Base-by-base conservation (phyloP, 2,888 invertebrate species). In the Lasioglossum morio region DNA sequence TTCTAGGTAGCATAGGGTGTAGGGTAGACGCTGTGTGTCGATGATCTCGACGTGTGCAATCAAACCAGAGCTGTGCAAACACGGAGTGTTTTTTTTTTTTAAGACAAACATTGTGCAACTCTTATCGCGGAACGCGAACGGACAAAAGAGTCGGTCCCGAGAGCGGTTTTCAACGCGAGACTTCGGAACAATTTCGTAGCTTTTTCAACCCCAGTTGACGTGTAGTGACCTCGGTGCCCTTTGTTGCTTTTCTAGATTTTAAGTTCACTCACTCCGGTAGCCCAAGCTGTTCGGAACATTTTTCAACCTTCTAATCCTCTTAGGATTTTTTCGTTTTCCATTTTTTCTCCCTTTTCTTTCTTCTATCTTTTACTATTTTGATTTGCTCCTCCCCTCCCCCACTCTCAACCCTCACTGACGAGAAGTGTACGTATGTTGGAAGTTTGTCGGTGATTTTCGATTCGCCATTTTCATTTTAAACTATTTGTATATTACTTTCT, bases 1-100 rank as follows among this genome's bases (percentile, higher is more conserved):
- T 86, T 82, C 82, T 86, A 86, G 86, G 85, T 82, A 75, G 23
- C 57, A 74, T 79, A 66, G 79, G 2, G 72, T 16, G 37, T 14
- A 60, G 76, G 30, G 30, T 30, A 43, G 40, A 66, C 70, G 70
- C 14, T 77, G 81, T 77, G 76, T 46, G 69, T 73, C 43, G 72
- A 19, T 63, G 23, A 40, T 75, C 72, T 82, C 63, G 72, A 0
- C 2, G 76, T 81, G 80, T 86, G 87, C 87, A 87, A 87, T 87
- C n/a, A 3, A 23, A 53, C 23, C 2, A 8, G 48, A 23, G 53
- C 23, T 23, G 53, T 23, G 53, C 8, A 53, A 0, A 8, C 2
- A 8, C 0, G 8, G 23, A 8, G 48, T 23, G 2, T n/a, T n/a
- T n/a, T n/a, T n/a, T n/a, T n/a, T n/a, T 8, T 60, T 14, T 16